Evolutionary conservation across 2,888 invertebrate genomes (phyloP).

Genomic region (Eretmocerus hayati): DNA sequence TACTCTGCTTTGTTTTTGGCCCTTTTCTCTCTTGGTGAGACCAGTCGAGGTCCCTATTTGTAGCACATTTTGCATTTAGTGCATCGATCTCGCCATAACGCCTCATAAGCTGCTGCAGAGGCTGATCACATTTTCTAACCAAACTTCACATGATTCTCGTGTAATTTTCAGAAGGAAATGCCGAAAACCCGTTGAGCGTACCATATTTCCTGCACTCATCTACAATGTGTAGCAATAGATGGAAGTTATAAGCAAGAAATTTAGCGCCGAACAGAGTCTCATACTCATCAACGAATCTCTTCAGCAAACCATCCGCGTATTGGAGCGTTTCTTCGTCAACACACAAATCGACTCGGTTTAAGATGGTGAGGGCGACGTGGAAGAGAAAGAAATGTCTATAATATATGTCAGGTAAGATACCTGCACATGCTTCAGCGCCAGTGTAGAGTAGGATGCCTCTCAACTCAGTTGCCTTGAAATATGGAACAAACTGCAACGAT

Average conservation of each 20-base stretch:
- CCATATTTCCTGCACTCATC: background rate
- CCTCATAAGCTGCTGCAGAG: background rate
- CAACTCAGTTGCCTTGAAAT: background rate
- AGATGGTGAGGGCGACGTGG: background rate
- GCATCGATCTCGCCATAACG: background rate
- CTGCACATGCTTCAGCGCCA: background rate
- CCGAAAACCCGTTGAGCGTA: background rate
- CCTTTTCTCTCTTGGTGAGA: no score
- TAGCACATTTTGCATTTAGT: background rate
- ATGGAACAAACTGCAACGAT: background rate
- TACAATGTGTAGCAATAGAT: background rate
- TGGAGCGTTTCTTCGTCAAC: background rate
- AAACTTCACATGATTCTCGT: background rate
- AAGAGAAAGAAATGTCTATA: background rate
- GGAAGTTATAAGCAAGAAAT: background rate
- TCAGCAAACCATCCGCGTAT: background rate
- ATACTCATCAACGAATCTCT: background rate
- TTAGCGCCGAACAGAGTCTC: background rate
- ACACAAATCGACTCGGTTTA: background rate
- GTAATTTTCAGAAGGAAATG: conserved; percentile 1
- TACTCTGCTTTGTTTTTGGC: no score
- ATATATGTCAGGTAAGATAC: background rate
- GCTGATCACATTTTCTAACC: background rate
- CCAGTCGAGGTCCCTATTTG: no score
- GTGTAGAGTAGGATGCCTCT: background rate